These are phyloP conservation scores for Latrodectus elegans DNA, from an alignment of 2,888 invertebrate species.

Conservation along the genomic window DNA sequence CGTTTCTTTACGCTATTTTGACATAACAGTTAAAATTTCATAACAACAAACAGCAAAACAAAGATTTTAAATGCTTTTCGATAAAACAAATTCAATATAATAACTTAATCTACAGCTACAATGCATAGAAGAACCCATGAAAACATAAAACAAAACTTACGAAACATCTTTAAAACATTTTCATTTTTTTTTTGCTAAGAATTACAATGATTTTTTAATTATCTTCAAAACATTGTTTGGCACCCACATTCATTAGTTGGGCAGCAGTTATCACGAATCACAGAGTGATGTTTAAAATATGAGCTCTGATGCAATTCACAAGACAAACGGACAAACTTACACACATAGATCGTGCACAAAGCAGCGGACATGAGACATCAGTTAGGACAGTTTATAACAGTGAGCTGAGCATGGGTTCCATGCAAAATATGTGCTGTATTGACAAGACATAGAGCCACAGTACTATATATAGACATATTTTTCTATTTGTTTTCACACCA, in stretches of 20 bases:
- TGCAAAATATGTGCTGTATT: conserved; percentile 66
- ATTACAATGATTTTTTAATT: conserved; percentile 51
- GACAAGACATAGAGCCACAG: conserved; percentile 69
- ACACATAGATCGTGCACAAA: conserved; percentile 66
- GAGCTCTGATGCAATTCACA: conserved; percentile 69
- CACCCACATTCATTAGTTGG: conserved; percentile 68
- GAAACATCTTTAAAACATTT: conserved; percentile 31
- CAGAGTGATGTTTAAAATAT: conserved; percentile 69
- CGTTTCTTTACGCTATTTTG: conserved; percentile 65
- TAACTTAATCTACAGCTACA: conserved; percentile 67
- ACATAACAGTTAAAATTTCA: conserved; percentile 69
- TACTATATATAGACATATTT: conserved; percentile 66
- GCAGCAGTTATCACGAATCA: conserved; percentile 70
- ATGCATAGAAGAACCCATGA: conserved; percentile 59
- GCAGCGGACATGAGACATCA: conserved; percentile 67
- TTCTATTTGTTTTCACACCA: conserved; percentile 48
- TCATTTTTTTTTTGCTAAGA: conserved; percentile 58
- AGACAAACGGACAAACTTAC: conserved; percentile 59
- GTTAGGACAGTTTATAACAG: conserved; percentile 67
- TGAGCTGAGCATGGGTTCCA: conserved; percentile 68
- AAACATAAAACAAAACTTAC: conserved; percentile 30
- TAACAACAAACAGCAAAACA: conserved; percentile 70
- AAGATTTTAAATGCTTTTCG: conserved; percentile 63
- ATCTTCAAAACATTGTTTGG: conserved; percentile 58
- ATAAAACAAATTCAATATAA: conserved; percentile 63